Evolutionary conservation across 1,140 invertebrate species (phyloP), one percentile per base, ranked within the genome.

Genomic region (Drosophila malerkotliana): DNA sequence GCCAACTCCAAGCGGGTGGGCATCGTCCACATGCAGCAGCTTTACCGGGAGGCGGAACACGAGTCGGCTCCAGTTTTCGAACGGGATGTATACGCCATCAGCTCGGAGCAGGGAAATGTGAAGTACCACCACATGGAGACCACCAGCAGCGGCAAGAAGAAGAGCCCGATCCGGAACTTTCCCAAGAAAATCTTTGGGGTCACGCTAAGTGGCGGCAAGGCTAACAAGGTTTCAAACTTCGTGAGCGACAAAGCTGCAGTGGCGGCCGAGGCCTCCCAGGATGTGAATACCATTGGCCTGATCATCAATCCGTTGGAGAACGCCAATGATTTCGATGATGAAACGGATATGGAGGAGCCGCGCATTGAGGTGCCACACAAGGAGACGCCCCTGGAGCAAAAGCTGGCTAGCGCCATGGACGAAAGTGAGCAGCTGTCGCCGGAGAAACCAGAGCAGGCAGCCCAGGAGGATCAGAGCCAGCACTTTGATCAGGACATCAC

Each of bases 1-100:
- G 94, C 96, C 9, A 96, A 95, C 47, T 98, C 97, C 0, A 96
- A 96, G 57, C 94, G 97, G 26, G 94, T 98, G 66, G 97, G 97
- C 49, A 96, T 98, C 3, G 94, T 97, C 8, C 96, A 98, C 85
- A 95, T 97, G 1, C 96, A 95, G 85, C 95, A 97, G 53, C 93
- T 96, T 41, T 94, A 95, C 63, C 93, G 94, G n/a, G 94, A 94
- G 5, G 92, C 94, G 56, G 76, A 74, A 55, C 24, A 91, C 77
- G 61, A 92, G 21, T 90, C 66, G 81, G 93, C 90, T 91, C 93
- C 48, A 51, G 92, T 69, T 0, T 77, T 85, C 9, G 91, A 92
- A 34, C 77, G 85, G 0, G 95, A 96, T 85, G 96, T 98, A 8
- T 97, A 96, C 90, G 97, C 97, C 2, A 97, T 98, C 37, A 97